Evolutionary conservation across 2,113 vertebrate species (phyloP), one percentile per base, ranked within the genome.

Genomic region (Orientallactaga bullata): DNA sequence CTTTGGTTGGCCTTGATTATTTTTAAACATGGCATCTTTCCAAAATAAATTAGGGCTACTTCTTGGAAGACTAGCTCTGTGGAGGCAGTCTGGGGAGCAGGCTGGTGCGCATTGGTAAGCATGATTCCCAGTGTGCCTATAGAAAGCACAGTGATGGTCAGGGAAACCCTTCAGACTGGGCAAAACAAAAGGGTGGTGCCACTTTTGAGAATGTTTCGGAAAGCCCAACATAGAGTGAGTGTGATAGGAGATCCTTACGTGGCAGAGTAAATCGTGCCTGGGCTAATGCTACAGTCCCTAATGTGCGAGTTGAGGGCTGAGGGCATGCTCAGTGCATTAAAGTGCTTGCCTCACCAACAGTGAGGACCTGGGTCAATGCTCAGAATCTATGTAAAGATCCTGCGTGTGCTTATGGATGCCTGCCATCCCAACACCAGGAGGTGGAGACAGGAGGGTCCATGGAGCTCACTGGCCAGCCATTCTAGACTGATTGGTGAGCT

Each of bases 11-110:
- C 55, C 55, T 55, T 55, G 28, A n/a, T 86, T 74, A 88, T 90
- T 89, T 84, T 18, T 68, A 84, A 89, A 88, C 35, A 35, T 69
- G 72, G 72, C 92, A 89, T 51, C 39, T 61, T 92, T 77, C 86
- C 83, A 32, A 88, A 93, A 88, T 87, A 95, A 94, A 96, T 73
- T 73, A 86, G 42, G 17, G 37, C n/a, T 77, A 23, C 28, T 86
- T 9, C 55, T 76, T 81, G 42, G 92, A 88, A 69, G 20, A 79
- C 88, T 74, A 87, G 83, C 65, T 94, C 2, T 0, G 73, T 58
- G 71, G 85, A 83, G 55, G 82, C 17, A 0, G 79, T 72, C 2
- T 7, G 47, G 85, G 78, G 69, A 88, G n/a, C 65, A n/a, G 16
- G 63, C 37, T 24, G 5, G 85, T 90, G 82, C 61, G 76, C 37